These are phyloP conservation scores for Xiphydria camelus DNA, from an alignment of 2,888 invertebrate species.

Conservation along the genomic window DNA sequence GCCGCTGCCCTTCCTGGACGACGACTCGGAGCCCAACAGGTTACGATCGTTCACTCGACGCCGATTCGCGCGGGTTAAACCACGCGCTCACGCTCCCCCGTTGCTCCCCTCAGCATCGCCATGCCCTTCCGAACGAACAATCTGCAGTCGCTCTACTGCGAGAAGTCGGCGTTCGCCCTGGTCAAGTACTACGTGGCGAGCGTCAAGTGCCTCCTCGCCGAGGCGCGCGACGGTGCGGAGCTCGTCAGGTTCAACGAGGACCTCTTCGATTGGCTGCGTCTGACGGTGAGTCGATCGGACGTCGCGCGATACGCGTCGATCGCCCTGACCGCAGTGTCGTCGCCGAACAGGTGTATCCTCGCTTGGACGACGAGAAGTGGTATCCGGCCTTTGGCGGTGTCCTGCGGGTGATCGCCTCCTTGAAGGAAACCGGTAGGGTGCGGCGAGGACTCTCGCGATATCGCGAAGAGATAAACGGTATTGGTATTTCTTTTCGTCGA, in stretches of 20 bases:
- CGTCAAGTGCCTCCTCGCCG: conserved; percentile 60
- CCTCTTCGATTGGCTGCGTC: conserved; percentile 62
- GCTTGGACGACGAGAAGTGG: conserved; percentile 65
- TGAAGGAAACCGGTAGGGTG: conserved; percentile 48
- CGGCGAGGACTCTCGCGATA: too few relatives aligned
- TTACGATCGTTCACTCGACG: conserved; percentile 22
- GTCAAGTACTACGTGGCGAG: conserved; percentile 63
- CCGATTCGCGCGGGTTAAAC: too few relatives aligned
- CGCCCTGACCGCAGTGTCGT: too few relatives aligned
- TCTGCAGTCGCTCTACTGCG: conserved; percentile 59
- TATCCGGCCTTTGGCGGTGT: conserved; percentile 64
- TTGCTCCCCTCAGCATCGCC: conserved; percentile 63
- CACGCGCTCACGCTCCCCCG: too few relatives aligned
- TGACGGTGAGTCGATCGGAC: conserved; percentile 55
- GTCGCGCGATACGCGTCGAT: too few relatives aligned
- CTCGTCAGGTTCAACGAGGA: conserved; percentile 60
- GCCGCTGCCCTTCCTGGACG: conserved; percentile 66
- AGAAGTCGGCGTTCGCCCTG: conserved; percentile 57
- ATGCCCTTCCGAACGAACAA: conserved; percentile 63
- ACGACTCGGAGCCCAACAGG: conserved; percentile 59
- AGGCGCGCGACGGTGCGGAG: conserved; percentile 46
- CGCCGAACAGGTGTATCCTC: conserved; percentile 58
- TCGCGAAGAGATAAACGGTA: too few relatives aligned
- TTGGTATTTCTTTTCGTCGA: conserved; percentile 1
- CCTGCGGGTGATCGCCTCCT: conserved; percentile 55